These are phyloP conservation scores for Opisthograptis luteolata DNA, from an alignment of 2,888 invertebrate species.

Conservation along the genomic window DNA sequence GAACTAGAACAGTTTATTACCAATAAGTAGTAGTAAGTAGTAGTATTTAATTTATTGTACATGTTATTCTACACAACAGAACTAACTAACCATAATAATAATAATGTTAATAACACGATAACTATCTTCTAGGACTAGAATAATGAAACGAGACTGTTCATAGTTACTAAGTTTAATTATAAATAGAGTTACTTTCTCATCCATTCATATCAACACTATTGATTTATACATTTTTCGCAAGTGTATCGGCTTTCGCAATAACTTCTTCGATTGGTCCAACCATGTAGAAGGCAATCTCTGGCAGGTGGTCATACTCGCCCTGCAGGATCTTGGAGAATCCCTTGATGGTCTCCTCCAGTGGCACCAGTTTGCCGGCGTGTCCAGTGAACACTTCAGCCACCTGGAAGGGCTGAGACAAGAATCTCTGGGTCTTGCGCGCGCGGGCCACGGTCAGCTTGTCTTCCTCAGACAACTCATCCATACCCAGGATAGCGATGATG, in stretches of 20 bases:
- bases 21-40: too few species aligned
- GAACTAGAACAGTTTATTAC: too few species aligned
- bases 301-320: slow-evolving; percentile 95
- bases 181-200: slow-evolving; percentile 56
- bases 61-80: too few species aligned
- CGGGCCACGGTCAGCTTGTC: slow-evolving; percentile 97
- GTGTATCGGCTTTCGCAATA: slow-evolving; percentile 91
- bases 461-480: slow-evolving; percentile 97
- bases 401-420: slow-evolving; percentile 96
- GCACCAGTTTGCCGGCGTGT: slow-evolving; percentile 94
- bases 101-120: background rate
- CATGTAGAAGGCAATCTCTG: slow-evolving; percentile 98
- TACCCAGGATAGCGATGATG: slow-evolving; percentile 96
- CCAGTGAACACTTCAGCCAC: slow-evolving; percentile 98
- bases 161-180: slow-evolving; percentile 60
- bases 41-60: too few species aligned
- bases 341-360: slow-evolving; percentile 93
- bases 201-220: slow-evolving; percentile 42
- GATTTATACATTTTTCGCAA: slow-evolving; percentile 86
- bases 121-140: background rate
- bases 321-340: slow-evolving; percentile 93
- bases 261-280: slow-evolving; percentile 97
- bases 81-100: too few species aligned
- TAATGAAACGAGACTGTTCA: slow-evolving; percentile 6
- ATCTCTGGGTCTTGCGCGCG: slow-evolving; percentile 97